A percentile compares a stretch with the other conserved stretches of the same genome.
Conservation (phyloP, 2,888 invertebrate genomes). For the Cosmia trapezina region DNA sequence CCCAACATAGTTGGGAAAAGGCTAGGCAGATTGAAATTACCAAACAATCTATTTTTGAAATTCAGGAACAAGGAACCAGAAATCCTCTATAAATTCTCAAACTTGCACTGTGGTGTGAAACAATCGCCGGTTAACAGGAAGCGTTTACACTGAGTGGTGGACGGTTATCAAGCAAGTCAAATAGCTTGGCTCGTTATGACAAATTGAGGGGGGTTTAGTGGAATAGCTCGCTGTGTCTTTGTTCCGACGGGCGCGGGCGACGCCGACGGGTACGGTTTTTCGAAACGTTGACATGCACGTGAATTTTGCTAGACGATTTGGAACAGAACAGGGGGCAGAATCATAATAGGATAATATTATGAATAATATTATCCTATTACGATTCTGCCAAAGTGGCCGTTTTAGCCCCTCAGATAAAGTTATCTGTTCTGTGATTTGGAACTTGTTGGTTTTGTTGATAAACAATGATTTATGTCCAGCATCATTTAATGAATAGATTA, state of each 20-base stretch:
- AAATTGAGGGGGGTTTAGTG: conserved; percentile 72
- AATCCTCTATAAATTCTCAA: conserved; percentile 43
- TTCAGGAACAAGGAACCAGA: conserved; percentile 20
- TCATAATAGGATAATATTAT: too few relatives aligned
- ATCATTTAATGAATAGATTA: too few relatives aligned
- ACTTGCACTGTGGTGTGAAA: conserved; percentile 48
- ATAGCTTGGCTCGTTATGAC: conserved; percentile 77
- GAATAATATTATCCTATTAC: too few relatives aligned
- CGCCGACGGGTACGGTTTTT: conserved; percentile 35
- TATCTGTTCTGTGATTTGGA: too few relatives aligned
- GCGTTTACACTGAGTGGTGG: conserved; percentile 52
- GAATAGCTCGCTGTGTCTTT: conserved; percentile 53
- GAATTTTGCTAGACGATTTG: too few relatives aligned
- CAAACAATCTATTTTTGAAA: conserved; percentile 5
- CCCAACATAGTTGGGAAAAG: too few relatives aligned
- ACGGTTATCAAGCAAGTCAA: conserved; percentile 70
- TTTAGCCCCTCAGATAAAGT: too few relatives aligned
- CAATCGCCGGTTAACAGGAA: conserved; percentile 59
- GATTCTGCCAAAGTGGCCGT: too few relatives aligned
- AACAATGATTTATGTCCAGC: background rate
- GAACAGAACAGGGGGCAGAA: too few relatives aligned
- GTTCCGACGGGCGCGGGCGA: background rate
- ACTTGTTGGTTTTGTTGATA: background rate
- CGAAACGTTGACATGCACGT: conserved; percentile 32
- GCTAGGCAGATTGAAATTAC: too few relatives aligned